Evolutionary conservation across 1,140 invertebrate genomes (phyloP).

Genomic region (Zelostemma sp.): DNA sequence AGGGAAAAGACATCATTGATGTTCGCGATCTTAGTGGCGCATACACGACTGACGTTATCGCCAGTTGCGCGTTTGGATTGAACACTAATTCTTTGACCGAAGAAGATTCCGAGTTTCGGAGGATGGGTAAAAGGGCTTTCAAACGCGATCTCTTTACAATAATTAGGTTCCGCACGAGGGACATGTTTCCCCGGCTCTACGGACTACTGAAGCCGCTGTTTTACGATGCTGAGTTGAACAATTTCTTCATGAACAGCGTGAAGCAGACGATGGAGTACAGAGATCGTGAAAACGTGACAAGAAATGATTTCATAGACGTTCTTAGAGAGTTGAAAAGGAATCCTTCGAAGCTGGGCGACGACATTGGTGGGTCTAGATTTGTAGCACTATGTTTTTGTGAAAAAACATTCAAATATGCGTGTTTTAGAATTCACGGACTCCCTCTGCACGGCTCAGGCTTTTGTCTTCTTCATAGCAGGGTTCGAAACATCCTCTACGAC

Average conservation of each 20-base stretch:
- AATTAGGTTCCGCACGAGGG: slow-evolving; percentile 40
- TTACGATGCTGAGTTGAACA: slow-evolving; percentile 54
- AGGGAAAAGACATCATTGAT: slow-evolving; percentile 37
- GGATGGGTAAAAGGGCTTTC: slow-evolving; percentile 62
- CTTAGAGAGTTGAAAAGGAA: slow-evolving; percentile 70
- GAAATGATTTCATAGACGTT: slow-evolving; percentile 72
- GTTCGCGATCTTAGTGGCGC: slow-evolving; percentile 57
- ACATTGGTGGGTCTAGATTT: slow-evolving; percentile 19
- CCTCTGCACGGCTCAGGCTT: slow-evolving; percentile 56
- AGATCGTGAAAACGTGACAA: slow-evolving; percentile 63
- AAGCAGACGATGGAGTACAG: slow-evolving; percentile 66
- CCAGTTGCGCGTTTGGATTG: slow-evolving; percentile 72
- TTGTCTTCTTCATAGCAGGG: slow-evolving; percentile 69
- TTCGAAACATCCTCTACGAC: too few species aligned
- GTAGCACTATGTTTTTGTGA: slow-evolving; percentile 1
- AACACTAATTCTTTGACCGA: slow-evolving; percentile 69
- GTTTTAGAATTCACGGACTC: slow-evolving; percentile 52
- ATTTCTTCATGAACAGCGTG: too few species aligned
- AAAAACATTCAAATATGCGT: background rate
- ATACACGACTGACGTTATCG: slow-evolving; percentile 72
- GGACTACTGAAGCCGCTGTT: slow-evolving; percentile 25
- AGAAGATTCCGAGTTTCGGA: slow-evolving; percentile 68
- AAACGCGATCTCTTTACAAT: slow-evolving; percentile 40
- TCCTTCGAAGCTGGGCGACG: slow-evolving; percentile 20
- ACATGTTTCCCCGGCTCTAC: slow-evolving; percentile 40